Conservation (phyloP, 2,797 vertebrate species). For the Bovichtus variegatus region DNA sequence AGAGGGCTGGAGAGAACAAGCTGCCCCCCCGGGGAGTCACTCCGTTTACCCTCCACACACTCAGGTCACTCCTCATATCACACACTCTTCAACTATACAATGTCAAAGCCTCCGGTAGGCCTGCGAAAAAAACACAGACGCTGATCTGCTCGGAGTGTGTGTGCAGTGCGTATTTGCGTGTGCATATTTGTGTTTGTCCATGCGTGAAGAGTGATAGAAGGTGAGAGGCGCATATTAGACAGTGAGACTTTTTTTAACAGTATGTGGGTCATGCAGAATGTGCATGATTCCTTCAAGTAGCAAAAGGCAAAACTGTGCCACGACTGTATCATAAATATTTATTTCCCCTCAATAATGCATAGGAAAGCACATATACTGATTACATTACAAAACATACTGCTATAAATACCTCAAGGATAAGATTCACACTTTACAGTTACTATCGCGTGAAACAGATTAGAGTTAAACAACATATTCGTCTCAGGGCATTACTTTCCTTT, state of each 20-base stretch:
- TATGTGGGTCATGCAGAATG: constrained; percentile 36
- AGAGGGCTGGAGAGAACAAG: constrained; percentile 74
- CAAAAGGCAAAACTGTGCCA: constrained; percentile 56
- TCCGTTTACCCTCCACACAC: constrained; percentile 78
- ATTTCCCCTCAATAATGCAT: constrained; percentile 60
- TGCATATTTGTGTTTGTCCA: constrained; percentile 14
- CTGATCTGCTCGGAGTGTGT: constrained; percentile 27
- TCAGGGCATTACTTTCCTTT: not conserved
- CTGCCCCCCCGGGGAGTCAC: constrained; percentile 62
- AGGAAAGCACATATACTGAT: constrained; percentile 53
- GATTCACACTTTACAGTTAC: not conserved
- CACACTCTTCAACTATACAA: constrained; percentile 60
- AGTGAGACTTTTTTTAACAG: not conserved
- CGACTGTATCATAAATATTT: constrained; percentile 57
- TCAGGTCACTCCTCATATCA: constrained; percentile 76
- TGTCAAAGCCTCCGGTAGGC: constrained; percentile 64
- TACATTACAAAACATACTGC: constrained; percentile 50
- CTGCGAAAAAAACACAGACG: constrained; percentile 5
- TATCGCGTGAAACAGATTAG: not conserved
- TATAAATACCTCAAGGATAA: constrained; percentile 30
- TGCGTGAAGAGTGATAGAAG: constrained; percentile 26
- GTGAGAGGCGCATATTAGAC: constrained; percentile 14
- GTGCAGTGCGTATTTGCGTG: not conserved
- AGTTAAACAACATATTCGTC: not conserved
- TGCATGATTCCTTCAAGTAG: constrained; percentile 44